phyloP scores from a whole-genome alignment of 2,888 invertebrate genomes.

The Muschampia plurimacula region DNA sequence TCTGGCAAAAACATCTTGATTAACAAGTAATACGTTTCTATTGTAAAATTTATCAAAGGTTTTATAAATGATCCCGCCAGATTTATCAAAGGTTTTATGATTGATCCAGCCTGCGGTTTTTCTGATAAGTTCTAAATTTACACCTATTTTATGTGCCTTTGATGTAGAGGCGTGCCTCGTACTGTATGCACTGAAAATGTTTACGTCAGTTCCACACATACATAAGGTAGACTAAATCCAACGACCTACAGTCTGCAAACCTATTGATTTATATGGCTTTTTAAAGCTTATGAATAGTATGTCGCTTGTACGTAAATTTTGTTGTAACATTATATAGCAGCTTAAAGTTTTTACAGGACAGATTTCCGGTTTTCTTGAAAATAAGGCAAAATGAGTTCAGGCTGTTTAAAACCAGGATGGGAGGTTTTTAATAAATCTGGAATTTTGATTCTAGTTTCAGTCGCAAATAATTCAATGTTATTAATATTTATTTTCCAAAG shows the following conservation, averaged over 20 bases:
- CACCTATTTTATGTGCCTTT: neutral
- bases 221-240: constrained; percentile 3
- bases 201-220: neutral
- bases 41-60: neutral
- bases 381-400: neutral
- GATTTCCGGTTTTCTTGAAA: neutral
- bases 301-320: neutral
- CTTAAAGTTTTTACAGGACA: neutral
- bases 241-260: neutral
- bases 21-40: neutral
- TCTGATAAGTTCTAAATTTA: neutral
- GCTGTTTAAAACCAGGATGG: constrained; percentile 1
- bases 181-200: constrained; percentile 12
- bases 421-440: constrained; percentile 10
- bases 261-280: neutral
- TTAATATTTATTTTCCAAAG: constrained; percentile 9
- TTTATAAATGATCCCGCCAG: neutral
- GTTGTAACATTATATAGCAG: neutral
- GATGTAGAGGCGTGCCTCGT: constrained; percentile 14
- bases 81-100: neutral
- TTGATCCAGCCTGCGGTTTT: constrained; percentile 12
- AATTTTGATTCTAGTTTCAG: constrained; percentile 8
- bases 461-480: neutral
- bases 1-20: constrained; percentile 5
- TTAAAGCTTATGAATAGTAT: neutral